A percentile compares a stretch with the other conserved stretches of the same genome.
Conservation (phyloP, 2,888 invertebrate genomes). For the Pheosia gnoma region DNA sequence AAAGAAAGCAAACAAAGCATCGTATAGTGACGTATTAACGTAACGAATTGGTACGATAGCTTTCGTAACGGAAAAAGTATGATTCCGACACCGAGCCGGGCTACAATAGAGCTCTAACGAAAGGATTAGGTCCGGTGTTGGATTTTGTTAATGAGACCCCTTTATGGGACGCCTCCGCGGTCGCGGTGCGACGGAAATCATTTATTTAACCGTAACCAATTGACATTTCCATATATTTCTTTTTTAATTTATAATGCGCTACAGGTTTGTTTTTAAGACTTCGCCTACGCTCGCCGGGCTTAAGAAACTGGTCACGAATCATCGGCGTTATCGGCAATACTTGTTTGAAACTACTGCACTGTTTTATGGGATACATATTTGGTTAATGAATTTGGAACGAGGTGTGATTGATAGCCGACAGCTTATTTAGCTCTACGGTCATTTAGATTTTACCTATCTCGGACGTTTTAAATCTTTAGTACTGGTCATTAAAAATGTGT, state of each 20-base stretch:
- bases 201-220: slow-evolving; percentile 75
- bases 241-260: slow-evolving; percentile 52
- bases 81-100: slow-evolving; percentile 33
- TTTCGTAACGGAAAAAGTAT: slow-evolving; percentile 29
- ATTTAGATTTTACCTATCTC: not conserved
- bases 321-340: slow-evolving; percentile 15
- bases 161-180: slow-evolving; percentile 66
- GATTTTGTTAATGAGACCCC: slow-evolving; percentile 73
- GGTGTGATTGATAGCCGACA: slow-evolving; percentile 5
- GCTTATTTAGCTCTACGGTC: not conserved
- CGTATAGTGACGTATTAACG: slow-evolving; percentile 46
- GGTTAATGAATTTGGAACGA: not conserved
- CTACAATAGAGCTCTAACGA: slow-evolving; percentile 78
- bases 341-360: slow-evolving; percentile 31
- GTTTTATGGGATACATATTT: slow-evolving; percentile 31
- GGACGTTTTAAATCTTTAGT: not conserved
- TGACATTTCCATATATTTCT: slow-evolving; percentile 61
- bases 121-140: slow-evolving; percentile 78
- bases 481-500: not conserved
- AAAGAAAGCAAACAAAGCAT: slow-evolving; percentile 27
- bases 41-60: slow-evolving; percentile 48
- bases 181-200: slow-evolving; percentile 66
- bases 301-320: slow-evolving; percentile 39
- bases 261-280: slow-evolving; percentile 56
- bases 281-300: slow-evolving; percentile 49